phyloP scores from a whole-genome alignment of 1,140 invertebrate species.

The Drosophila albomicans region DNA sequence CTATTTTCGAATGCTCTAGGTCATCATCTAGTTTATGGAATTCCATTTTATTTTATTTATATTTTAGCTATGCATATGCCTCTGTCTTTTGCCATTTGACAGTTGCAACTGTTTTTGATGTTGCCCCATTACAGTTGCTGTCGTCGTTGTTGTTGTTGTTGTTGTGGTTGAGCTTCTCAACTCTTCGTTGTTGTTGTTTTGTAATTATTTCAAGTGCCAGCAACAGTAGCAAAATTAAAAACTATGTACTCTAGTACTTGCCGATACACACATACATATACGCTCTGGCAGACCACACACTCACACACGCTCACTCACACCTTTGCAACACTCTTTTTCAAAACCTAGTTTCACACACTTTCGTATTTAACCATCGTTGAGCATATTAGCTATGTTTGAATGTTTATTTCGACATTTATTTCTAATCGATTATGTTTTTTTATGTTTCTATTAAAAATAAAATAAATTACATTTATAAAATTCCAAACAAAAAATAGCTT shows the following conservation, averaged over 20 bases:
- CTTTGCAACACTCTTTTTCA: not conserved
- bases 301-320: conserved; percentile 11
- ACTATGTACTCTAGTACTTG: not conserved
- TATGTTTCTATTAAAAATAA: too few relatives aligned
- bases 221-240: conserved; percentile 53
- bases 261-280: not conserved
- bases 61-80: not conserved
- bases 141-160: conserved; percentile 4
- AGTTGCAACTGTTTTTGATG: conserved; percentile 17
- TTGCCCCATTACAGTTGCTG: not conserved
- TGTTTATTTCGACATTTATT: too few relatives aligned
- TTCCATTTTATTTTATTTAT: not conserved
- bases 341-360: not conserved
- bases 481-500: too few relatives aligned
- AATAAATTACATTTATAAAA: too few relatives aligned
- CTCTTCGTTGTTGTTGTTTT: conserved; percentile 35
- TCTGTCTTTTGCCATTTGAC: conserved; percentile 14
- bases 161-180: not conserved
- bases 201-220: conserved; percentile 69
- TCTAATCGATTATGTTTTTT: too few relatives aligned
- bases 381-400: too few relatives aligned
- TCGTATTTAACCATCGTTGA: too few relatives aligned
- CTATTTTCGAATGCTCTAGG: not conserved
- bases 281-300: not conserved
- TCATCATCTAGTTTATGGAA: too few relatives aligned